Base-by-base conservation (phyloP, 2,113 vertebrate genomes). In the Clarias macrocephalus region DNA sequence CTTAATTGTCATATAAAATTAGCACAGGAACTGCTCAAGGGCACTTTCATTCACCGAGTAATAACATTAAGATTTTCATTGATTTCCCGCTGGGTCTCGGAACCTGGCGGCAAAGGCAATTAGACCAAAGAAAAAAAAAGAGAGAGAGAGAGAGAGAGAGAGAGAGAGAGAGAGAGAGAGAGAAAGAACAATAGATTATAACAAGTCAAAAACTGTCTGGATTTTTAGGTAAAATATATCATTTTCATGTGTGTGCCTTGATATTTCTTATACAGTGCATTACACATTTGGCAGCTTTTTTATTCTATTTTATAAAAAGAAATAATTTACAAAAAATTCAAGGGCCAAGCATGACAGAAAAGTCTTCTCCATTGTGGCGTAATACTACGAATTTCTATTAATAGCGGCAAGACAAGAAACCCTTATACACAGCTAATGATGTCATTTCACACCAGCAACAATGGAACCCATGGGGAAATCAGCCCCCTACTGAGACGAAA, bases 81-180 rank as follows among this genome's bases (percentile, higher is more conserved):
- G 83, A 88, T 91, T 89, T 88, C 88, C 90, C 82, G 63, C 62
- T 57, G 79, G 87, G 80, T 33, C 30, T 56, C 70, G 66, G 60
- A 84, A 54, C 63, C 83, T 30, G 18, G 13, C 13, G 75, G 57
- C 12, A 83, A 28, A 83, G 37, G 83, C 37, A 62, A 79, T 62
- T 23, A 81, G 30, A 42, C 59, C 25, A 83, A 82, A 56, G 62
- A 80, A 18, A 80, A 25, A 21, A 65, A 68, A 4, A 30, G 19
- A 13, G 30, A n/a, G 28, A 13, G 30, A 42, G 48, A 72, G 21
- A 48, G 28, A 21, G 57, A 86, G 30, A n/a, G 28, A 30, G 19
- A 13, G 30, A n/a, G 28, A 30, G 19, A 13, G 30, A n/a, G 28
- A 30, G 19, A 13, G 30, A n/a, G 28, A 13, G 30, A 42, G 48